phyloP scores from a whole-genome alignment of 2,888 invertebrate genomes.

The Mayetiola destructor region DNA sequence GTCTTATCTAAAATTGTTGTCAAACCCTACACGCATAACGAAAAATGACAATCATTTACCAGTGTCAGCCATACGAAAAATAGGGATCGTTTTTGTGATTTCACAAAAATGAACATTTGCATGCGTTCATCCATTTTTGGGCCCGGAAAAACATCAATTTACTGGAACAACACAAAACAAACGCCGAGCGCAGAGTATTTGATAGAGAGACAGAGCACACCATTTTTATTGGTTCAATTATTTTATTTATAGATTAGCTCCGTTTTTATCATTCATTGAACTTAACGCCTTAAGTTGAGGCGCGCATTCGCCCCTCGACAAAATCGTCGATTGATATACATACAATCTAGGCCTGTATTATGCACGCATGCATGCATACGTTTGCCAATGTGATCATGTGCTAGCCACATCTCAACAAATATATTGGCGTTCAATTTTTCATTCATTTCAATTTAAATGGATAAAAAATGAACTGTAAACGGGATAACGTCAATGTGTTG shows the following conservation, averaged over 20 bases:
- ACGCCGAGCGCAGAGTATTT: too few species aligned
- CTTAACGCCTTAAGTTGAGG: too few species aligned
- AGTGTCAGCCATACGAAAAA: background rate
- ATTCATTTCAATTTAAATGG: background rate
- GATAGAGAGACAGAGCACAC: too few species aligned
- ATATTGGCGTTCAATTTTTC: background rate
- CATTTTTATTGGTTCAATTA: background rate
- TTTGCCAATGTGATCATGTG: too few species aligned
- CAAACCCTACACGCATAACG: slow-evolving; percentile 1
- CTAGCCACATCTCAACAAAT: background rate
- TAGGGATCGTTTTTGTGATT: too few species aligned
- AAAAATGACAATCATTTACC: too few species aligned
- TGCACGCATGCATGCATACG: too few species aligned
- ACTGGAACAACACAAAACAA: background rate
- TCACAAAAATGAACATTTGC: too few species aligned
- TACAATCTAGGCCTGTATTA: too few species aligned
- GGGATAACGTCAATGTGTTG: background rate
- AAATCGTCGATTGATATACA: background rate
- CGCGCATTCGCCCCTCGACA: background rate
- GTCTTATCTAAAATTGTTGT: slow-evolving; percentile 2
- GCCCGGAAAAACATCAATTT: background rate
- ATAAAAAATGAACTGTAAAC: background rate
- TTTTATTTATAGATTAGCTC: background rate
- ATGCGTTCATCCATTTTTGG: background rate
- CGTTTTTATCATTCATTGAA: slow-evolving; percentile 5